Evolutionary conservation across 2,113 vertebrate genomes (phyloP).

Genomic region (Pluvialis apricaria): DNA sequence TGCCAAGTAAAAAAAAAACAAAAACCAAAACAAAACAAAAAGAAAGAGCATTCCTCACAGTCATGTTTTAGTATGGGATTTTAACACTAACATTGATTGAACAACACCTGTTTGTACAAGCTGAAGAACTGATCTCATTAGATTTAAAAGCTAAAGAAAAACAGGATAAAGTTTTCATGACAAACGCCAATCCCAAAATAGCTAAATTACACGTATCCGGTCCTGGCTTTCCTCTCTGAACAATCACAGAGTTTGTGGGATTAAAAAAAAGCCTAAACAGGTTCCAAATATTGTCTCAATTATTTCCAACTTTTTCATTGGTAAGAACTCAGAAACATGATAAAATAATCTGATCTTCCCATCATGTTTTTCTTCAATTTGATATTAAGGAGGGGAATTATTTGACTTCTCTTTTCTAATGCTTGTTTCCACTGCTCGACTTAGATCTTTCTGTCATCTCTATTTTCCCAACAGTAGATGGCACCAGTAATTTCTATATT

Average conservation of each 20-base stretch:
- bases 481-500: conserved; percentile 54
- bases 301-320: not conserved
- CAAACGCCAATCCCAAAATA: not conserved
- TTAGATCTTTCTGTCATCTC: not conserved
- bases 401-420: not conserved
- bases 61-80: not conserved
- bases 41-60: not conserved
- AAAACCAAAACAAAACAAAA: too few relatives aligned
- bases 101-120: not conserved
- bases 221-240: not conserved
- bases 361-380: not conserved
- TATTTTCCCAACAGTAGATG: conserved; percentile 61
- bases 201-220: not conserved
- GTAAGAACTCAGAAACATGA: not conserved
- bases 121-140: not conserved
- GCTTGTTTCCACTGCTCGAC: not conserved
- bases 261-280: not conserved
- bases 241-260: not conserved
- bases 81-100: not conserved
- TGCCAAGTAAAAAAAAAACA: not conserved
- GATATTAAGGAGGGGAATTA: not conserved
- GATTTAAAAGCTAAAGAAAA: not conserved
- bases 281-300: not conserved
- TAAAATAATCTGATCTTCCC: not conserved
- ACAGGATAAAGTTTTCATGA: not conserved